Conservation (phyloP, 2,888 invertebrate genomes). For the Orchesellides sinensis region DNA sequence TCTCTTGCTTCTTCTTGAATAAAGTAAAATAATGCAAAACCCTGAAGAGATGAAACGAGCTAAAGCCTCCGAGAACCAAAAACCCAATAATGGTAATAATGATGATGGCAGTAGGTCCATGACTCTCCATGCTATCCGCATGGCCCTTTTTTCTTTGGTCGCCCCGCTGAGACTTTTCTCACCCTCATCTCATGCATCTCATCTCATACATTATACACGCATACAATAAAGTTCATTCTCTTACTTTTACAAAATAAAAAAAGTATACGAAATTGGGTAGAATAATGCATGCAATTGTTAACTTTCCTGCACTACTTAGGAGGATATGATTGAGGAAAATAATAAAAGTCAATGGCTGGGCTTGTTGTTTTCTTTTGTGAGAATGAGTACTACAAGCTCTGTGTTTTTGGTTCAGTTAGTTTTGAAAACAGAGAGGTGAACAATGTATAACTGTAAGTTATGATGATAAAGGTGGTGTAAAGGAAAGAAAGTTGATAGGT, state of each 20-base stretch:
- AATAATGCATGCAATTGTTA: slow-evolving; percentile 40
- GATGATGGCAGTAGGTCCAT: slow-evolving; percentile 1
- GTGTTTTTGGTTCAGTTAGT: slow-evolving; percentile 12
- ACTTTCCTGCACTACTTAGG: slow-evolving; percentile 21
- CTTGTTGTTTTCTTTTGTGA: slow-evolving; percentile 17
- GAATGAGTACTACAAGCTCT: not conserved
- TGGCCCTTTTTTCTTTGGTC: slow-evolving; percentile 45
- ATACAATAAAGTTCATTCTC: not conserved
- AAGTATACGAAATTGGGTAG: slow-evolving; percentile 3
- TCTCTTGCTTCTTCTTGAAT: slow-evolving; percentile 40
- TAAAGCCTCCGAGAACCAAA: slow-evolving; percentile 1
- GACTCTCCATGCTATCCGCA: not conserved
- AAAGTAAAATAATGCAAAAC: not conserved
- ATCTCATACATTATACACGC: slow-evolving; percentile 11
- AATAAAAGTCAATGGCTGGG: slow-evolving; percentile 29
- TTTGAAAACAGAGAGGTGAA: slow-evolving; percentile 26
- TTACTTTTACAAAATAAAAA: not conserved
- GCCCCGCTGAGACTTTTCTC: slow-evolving; percentile 62
- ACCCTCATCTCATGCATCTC: slow-evolving; percentile 47
- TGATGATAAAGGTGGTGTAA: slow-evolving; percentile 2
- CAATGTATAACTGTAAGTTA: not conserved
- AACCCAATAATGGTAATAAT: slow-evolving; percentile 1
- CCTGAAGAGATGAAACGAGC: slow-evolving; percentile 12
- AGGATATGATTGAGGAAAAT: not conserved
- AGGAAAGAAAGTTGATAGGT: slow-evolving; percentile 25